These are phyloP conservation scores for Pandemis heparana DNA, from an alignment of 2,888 invertebrate genomes.

Conservation along the genomic window DNA sequence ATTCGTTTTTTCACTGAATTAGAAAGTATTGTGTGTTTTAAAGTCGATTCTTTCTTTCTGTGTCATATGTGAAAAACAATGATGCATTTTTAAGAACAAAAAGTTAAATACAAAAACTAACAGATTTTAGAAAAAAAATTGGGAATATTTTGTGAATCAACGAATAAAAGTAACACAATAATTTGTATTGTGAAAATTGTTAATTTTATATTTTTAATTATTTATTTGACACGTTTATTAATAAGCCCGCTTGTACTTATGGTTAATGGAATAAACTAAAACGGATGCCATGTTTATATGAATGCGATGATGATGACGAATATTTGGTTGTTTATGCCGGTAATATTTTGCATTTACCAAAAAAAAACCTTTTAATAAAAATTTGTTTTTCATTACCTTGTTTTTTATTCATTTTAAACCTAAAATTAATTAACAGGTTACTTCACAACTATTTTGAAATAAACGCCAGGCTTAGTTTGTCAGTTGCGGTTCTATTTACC, in stretches of 20 bases:
- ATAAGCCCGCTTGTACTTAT: slow-evolving; percentile 76
- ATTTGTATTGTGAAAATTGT: slow-evolving; percentile 36
- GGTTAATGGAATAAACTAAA: slow-evolving; percentile 64
- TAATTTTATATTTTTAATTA: slow-evolving; percentile 60
- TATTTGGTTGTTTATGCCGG: slow-evolving; percentile 78
- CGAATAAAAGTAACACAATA: slow-evolving; percentile 24
- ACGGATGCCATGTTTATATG: slow-evolving; percentile 69
- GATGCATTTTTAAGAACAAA: too few relatives aligned
- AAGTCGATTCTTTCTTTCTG: background rate
- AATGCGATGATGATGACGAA: slow-evolving; percentile 64
- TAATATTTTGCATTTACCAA: slow-evolving; percentile 83
- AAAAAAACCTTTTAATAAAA: slow-evolving; percentile 61
- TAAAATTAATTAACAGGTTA: background rate
- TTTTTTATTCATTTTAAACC: slow-evolving; percentile 47
- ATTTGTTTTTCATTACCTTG: slow-evolving; percentile 42
- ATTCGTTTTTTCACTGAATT: slow-evolving; percentile 68
- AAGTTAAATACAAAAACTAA: too few relatives aligned
- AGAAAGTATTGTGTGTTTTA: slow-evolving; percentile 9
- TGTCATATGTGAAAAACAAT: background rate
- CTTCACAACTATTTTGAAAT: too few relatives aligned
- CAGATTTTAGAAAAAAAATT: background rate
- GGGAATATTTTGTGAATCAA: slow-evolving; percentile 19
- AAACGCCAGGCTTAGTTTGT: too few relatives aligned
- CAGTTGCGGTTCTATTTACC: too few relatives aligned
- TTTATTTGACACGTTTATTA: slow-evolving; percentile 61